Evolutionary conservation across 1,140 invertebrate species (phyloP), one percentile per base, ranked within the genome.

Genomic region (Drosophila rhopaloa): DNA sequence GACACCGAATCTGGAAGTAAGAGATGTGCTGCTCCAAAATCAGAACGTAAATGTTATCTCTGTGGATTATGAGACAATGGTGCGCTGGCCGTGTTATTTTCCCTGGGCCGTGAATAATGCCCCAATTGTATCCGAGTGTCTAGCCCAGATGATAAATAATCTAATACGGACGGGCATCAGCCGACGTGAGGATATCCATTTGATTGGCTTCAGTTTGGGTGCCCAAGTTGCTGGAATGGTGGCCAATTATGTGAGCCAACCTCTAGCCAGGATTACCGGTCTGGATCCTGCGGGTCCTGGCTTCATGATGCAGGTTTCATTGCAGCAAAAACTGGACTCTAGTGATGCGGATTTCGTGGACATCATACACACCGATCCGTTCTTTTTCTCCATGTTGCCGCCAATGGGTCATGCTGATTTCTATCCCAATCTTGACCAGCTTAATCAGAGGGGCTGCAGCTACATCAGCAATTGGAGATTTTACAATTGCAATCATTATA

Each of bases 171-270:
- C 48, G 90, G 95, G n/a, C 91, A 94, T 60, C 70, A 94, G 70
- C 92, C 94, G 41, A 93, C 94, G 68, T 93, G 54, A 77, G 13
- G 59, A 90, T 13, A 79, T 97, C 24, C 98, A 98, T 86, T 77
- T 98, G 32, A 96, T 98, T 78, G 98, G 97, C 0, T 98, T 97
- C 92, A 96, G 95, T 66, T 92, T 97, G 57, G 98, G 98, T 0
- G 97, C 97, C 2, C 98, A 99, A 86, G 95, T 98, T 0, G 97
- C 97, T 0, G 98, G 97, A 1, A 97, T 97, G 84, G 96, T 97
- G 14, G 76, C 91, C n/a, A 93, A 93, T 13, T 71, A 79, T 73
- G 63, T 81, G 35, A 58, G 65, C 2, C 47, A 79, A 16, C 77
- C 79, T 8, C 56, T 92, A 41, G 53, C 67, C 0, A 68, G 91